phyloP scores from a whole-genome alignment of 1,140 invertebrate genomes.

The Argopecten irradians region DNA sequence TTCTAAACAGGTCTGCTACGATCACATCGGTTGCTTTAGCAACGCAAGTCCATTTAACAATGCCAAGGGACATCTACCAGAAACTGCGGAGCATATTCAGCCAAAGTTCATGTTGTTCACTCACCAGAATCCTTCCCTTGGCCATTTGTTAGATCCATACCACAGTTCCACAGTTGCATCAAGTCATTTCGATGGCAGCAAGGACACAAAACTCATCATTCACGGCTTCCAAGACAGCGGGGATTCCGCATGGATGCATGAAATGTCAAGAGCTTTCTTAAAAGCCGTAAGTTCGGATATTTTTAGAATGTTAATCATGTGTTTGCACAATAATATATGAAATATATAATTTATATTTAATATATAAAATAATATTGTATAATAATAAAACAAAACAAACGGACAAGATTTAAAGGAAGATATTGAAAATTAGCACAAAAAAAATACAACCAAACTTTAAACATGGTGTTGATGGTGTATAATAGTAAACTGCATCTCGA shows the following conservation, averaged over 20 bases:
- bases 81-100: conserved; percentile 52
- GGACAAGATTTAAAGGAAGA: too few relatives aligned
- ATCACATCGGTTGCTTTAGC: conserved; percentile 56
- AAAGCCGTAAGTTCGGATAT: conserved; percentile 35
- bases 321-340: neutral
- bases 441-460: too few relatives aligned
- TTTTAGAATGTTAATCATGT: neutral
- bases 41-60: conserved; percentile 51
- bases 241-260: conserved; percentile 92
- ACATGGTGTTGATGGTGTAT: too few relatives aligned
- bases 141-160: conserved; percentile 37
- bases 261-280: conserved; percentile 92
- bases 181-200: conserved; percentile 53
- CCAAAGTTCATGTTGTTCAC: conserved; percentile 55
- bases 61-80: conserved; percentile 51
- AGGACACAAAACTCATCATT: conserved; percentile 86
- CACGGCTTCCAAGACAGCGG: conserved; percentile 96
- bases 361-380: neutral
- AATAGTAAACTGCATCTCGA: too few relatives aligned
- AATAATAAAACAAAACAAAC: neutral
- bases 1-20: conserved; percentile 44
- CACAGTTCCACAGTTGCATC: conserved; percentile 72
- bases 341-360: neutral
- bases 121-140: conserved; percentile 44
- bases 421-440: too few relatives aligned